phyloP scores from a whole-genome alignment of 2,113 vertebrate genomes.

The Limnothrissa miodon region DNA sequence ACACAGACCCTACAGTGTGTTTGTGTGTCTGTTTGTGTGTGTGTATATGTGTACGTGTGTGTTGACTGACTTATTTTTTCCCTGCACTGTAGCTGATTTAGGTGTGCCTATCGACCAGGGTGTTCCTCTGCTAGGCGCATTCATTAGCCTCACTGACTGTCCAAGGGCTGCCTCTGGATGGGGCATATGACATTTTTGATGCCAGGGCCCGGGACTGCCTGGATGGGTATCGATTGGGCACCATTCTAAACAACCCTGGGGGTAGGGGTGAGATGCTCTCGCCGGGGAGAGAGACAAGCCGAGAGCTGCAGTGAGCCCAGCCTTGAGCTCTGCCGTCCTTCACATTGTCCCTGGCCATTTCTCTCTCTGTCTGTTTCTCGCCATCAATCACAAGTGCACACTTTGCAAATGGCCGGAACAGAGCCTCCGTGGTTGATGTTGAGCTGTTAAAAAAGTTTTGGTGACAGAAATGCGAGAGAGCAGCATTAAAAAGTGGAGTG shows the following conservation, averaged over 20 bases:
- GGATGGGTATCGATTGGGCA: slow-evolving; percentile 55
- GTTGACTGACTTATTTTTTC: background rate
- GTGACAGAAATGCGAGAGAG: background rate
- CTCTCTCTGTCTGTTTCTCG: background rate
- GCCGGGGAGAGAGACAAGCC: slow-evolving; percentile 33
- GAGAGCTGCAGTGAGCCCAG: slow-evolving; percentile 28
- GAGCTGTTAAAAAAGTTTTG: background rate
- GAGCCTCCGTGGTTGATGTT: background rate
- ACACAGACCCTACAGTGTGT: background rate
- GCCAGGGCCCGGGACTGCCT: slow-evolving; percentile 41
- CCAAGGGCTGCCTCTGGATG: slow-evolving; percentile 53
- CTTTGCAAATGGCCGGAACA: background rate
- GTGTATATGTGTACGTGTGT: background rate
- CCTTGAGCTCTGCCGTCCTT: background rate
- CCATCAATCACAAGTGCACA: background rate
- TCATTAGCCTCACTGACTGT: slow-evolving; percentile 39
- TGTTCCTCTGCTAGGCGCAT: slow-evolving; percentile 39
- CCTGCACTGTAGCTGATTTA: slow-evolving; percentile 29
- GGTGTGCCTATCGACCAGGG: slow-evolving; percentile 35
- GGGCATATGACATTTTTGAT: slow-evolving; percentile 55
- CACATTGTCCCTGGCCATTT: background rate
- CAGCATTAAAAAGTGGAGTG: background rate
- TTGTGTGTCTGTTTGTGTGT: background rate
- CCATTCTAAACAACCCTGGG: slow-evolving; percentile 51
- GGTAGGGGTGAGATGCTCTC: slow-evolving; percentile 18